Evolutionary conservation across 2,113 vertebrate species (phyloP), one percentile per base, ranked within the genome.

Genomic region (Chamaetylas fuelleborni): DNA sequence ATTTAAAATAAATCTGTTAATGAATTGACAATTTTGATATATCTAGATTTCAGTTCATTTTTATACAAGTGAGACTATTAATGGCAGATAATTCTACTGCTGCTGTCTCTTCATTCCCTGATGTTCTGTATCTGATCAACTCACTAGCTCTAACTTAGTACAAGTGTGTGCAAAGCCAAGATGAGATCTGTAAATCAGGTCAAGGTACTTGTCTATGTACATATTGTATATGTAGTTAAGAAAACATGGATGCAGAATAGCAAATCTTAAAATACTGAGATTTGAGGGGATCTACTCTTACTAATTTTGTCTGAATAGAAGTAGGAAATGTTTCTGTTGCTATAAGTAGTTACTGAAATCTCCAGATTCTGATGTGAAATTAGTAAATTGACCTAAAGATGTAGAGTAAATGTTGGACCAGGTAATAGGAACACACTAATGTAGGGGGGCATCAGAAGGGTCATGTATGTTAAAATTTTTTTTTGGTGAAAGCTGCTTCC

Each of bases 401-500:
- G 13, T 6, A 26, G 38, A 25, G 19, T 48, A 42, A 74, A 19
- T 65, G 8, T 42, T 92, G 57, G 29, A 64, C 20, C 14, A 7
- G 33, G 6, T 83, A 64, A 31, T 66, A 48, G 60, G 29, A 85
- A 25, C 4, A 4, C 54, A 20, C 5, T 62, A 60, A 60, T 4
- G 3, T 69, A 61, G 6, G 28, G 19, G 5, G 12, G 5, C n/a
- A 64, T 81, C 56, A 58, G 51, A 26, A 50, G 12, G 28, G 54
- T 19, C 9, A 10, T 17, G 3, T 0, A 5, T 29, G 12, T 60
- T 51, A 28, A 33, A 43, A 22, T 4, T 4, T 57, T 6, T 6
- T 53, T 50, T 53, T 57, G 28, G 28, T 10, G 5, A 58, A 66
- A 81, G 24, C 12, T 47, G 43, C 4, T 33, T 83, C 8, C 25